phyloP scores from a whole-genome alignment of 1,140 invertebrate genomes.

The Pentalonia nigronervosa region DNA sequence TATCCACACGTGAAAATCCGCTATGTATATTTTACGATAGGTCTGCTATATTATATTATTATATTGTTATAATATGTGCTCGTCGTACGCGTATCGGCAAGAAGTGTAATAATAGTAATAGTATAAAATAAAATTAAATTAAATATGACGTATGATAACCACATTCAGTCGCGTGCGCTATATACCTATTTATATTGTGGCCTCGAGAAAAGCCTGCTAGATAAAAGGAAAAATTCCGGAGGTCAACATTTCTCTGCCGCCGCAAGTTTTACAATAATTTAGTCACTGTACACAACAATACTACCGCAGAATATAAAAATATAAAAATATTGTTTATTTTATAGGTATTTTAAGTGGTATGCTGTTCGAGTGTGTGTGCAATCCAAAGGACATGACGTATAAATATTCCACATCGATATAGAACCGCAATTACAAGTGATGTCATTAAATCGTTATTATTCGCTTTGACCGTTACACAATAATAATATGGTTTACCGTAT shows the following conservation, averaged over 20 bases:
- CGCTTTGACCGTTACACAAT: neutral
- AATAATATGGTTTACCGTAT: conserved; percentile 2
- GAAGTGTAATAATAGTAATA: neutral
- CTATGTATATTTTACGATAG: neutral
- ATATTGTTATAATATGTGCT: neutral
- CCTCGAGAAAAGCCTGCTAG: neutral
- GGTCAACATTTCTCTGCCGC: neutral
- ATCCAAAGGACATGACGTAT: neutral
- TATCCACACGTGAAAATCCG: neutral
- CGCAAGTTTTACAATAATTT: neutral
- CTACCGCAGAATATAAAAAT: neutral
- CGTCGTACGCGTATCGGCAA: neutral
- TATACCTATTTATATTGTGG: neutral
- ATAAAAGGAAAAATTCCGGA: neutral
- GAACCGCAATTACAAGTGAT: neutral
- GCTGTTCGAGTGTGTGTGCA: too few species aligned
- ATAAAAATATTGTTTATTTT: neutral
- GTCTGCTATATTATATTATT: neutral
- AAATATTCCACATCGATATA: neutral
- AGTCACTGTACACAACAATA: neutral
- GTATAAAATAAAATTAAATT: neutral
- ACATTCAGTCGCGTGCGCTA: neutral
- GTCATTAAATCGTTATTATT: neutral
- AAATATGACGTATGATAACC: neutral
- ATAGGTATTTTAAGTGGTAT: neutral